These are phyloP conservation scores for Fukomys damarensis DNA, from an alignment of 2,113 vertebrate genomes.

Conservation along the genomic window DNA sequence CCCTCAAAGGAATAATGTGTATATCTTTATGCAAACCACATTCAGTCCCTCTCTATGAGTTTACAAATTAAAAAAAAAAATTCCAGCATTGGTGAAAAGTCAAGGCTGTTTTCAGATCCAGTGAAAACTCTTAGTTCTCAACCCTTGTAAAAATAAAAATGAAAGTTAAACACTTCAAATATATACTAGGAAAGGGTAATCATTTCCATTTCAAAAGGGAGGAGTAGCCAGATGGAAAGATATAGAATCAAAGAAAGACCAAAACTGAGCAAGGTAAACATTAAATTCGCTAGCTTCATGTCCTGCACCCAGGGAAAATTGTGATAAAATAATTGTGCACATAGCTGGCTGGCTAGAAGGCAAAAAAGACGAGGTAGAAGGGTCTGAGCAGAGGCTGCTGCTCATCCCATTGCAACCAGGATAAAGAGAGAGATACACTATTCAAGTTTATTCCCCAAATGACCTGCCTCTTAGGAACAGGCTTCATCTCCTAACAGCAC, in stretches of 20 bases:
- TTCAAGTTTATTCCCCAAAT: background rate
- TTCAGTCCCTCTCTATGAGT: background rate
- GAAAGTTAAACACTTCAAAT: no score
- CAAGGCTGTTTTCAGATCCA: background rate
- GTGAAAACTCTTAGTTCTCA: background rate
- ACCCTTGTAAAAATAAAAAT: background rate
- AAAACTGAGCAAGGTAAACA: background rate
- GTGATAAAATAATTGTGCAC: background rate
- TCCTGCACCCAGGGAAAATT: no score
- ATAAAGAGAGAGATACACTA: background rate
- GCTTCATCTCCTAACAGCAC: background rate
- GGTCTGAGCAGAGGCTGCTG: background rate
- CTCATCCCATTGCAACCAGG: background rate
- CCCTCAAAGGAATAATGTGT: background rate
- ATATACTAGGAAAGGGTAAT: no score
- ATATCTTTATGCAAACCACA: background rate
- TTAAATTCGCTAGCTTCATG: background rate
- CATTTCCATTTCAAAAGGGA: background rate
- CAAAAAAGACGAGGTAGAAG: background rate
- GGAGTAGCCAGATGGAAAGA: background rate
- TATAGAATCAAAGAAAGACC: background rate
- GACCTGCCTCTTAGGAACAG: background rate
- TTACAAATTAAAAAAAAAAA: background rate
- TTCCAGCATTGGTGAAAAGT: background rate
- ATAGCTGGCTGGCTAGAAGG: background rate